Base-by-base conservation (phyloP, 1,140 invertebrate species). In the Sitobion miscanthi region DNA sequence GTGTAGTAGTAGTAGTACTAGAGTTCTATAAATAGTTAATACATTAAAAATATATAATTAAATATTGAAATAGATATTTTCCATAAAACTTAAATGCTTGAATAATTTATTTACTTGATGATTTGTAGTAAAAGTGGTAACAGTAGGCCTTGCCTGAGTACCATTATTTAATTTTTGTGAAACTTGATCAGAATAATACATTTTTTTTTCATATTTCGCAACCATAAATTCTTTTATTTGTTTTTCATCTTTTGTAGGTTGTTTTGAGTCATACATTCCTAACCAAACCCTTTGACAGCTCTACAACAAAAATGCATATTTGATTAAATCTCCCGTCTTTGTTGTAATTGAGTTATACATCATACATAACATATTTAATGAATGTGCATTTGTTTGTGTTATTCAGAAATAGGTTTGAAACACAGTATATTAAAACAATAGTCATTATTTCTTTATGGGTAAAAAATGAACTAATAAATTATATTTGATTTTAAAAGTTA, bases 141-240 rank as follows among this genome's bases (percentile, higher is more conserved):
- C 77, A 57, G 23, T 20, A 3, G n/a, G 47, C 30, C 45, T 93
- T 86, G 91, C 8, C 14, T 93, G 82, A 57, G 57, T 25, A 38
- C 82, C 91, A 93, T 93, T 93, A 0, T 30, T 38, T 54, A 83
- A 1, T 11, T 93, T 93, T 86, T 86, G 47, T 8, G 91, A 52
- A 45, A 57, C 77, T 52, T 49, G 82, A 86, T 93, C 91, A 52
- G 82, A 93, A 85, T 93, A 93, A 88, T 96, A 97, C 94, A 97
- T 96, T 95, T 99, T 99, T 94, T 97, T 97, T 95, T 99, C 98
- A 95, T 99, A 99, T 95, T 99, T 99, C 94, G 98, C 97, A 52
- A 97, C 96, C 98, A 99, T 98, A 94, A 98, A 97, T 95, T 99
- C 98, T 95, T 97, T 97, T 94, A 98, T 97, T 94, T 97, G 97